Percentiles rank a stretch among this genome's conserved stretches.
Conservation (phyloP, 2,113 vertebrate genomes). For the Paracyprichromis sp. region DNA sequence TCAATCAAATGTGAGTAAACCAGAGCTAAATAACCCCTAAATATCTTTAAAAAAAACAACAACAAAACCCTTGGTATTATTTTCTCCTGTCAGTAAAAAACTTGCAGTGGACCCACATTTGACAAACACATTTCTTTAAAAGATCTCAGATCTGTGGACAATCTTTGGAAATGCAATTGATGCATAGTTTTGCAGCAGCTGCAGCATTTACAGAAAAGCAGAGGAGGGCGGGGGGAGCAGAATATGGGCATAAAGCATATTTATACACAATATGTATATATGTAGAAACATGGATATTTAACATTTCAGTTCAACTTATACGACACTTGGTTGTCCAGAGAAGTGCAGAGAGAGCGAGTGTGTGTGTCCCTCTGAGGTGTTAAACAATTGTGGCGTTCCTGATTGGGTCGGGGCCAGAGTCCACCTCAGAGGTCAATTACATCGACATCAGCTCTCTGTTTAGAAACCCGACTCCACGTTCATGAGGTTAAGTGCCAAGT, state of each 20-base stretch:
- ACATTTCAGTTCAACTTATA: conserved; percentile 26
- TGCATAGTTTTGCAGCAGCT: conserved; percentile 75
- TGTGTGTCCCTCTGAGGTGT: not conserved
- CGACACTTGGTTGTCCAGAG: conserved; percentile 54
- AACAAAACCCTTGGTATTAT: not conserved
- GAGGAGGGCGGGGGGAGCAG: not conserved
- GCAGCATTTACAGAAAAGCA: conserved; percentile 48
- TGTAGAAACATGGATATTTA: conserved; percentile 8
- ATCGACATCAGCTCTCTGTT: conserved; percentile 21
- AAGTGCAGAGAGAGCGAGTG: conserved; percentile 48
- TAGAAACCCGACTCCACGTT: conserved; percentile 17
- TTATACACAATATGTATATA: conserved; percentile 20
- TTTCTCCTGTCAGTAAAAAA: not conserved
- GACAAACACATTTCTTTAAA: not conserved
- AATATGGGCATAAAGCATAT: conserved; percentile 32
- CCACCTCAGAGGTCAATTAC: conserved; percentile 28
- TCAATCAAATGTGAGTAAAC: not conserved
- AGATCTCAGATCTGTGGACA: conserved; percentile 22
- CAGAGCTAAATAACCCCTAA: not conserved
- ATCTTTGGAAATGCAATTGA: conserved; percentile 73
- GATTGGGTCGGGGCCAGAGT: not conserved
- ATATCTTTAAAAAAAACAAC: not conserved
- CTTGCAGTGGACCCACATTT: not conserved
- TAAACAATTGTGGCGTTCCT: not conserved
- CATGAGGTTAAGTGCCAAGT: conserved; percentile 70